phyloP scores from a whole-genome alignment of 2,113 vertebrate species.

The Psettodes erumei region DNA sequence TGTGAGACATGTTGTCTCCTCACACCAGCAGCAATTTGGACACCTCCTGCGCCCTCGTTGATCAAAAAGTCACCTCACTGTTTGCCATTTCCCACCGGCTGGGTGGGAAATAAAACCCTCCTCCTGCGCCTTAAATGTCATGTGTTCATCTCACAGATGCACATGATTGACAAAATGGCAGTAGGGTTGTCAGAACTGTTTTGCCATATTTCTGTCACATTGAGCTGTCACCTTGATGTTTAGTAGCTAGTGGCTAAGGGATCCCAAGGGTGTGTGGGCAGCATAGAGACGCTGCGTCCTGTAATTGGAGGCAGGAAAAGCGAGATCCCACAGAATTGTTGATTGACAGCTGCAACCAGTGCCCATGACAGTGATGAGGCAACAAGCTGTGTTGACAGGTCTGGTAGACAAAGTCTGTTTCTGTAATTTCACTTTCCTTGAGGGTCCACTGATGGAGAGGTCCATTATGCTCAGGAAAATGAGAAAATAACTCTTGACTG shows the following conservation, averaged over 20 bases:
- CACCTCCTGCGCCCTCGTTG: slow-evolving; percentile 45
- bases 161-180: slow-evolving; percentile 35
- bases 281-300: slow-evolving; percentile 3
- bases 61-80: slow-evolving; percentile 57
- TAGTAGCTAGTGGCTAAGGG: slow-evolving; percentile 2
- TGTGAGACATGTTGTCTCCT: slow-evolving; percentile 41
- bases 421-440: neutral
- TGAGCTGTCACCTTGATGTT: slow-evolving; percentile 36
- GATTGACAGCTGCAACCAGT: slow-evolving; percentile 59
- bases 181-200: slow-evolving; percentile 26
- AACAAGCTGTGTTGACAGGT: slow-evolving; percentile 43
- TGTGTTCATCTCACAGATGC: slow-evolving; percentile 24
- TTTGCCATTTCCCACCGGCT: slow-evolving; percentile 39
- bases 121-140: slow-evolving; percentile 51
- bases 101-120: slow-evolving; percentile 31
- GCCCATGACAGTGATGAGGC: slow-evolving; percentile 49
- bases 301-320: slow-evolving; percentile 31
- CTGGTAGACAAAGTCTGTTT: neutral
- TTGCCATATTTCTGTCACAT: slow-evolving; percentile 5
- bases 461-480: slow-evolving; percentile 12
- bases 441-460: neutral
- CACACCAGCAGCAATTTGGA: slow-evolving; percentile 48
- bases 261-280: slow-evolving; percentile 8
- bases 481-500: slow-evolving; percentile 3
- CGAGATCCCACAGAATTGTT: slow-evolving; percentile 22